Conservation (phyloP, 2,113 vertebrate genomes). For the Acrocephalus arundinaceus region DNA sequence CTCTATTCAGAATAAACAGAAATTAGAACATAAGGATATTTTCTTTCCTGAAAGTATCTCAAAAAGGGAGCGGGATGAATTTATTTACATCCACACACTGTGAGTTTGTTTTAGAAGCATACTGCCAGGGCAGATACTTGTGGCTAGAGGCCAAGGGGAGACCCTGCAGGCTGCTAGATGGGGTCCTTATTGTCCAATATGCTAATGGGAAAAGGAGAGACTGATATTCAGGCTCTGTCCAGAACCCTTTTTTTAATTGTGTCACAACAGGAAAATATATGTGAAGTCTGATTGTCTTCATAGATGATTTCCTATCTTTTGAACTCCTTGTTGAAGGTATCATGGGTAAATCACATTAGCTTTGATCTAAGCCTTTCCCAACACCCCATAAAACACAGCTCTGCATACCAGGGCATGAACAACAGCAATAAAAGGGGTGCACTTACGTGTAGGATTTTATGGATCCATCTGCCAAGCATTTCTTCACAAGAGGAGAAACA, state of each 20-base stretch:
- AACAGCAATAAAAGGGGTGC: not conserved
- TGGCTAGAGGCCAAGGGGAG: not conserved
- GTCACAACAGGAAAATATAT: not conserved
- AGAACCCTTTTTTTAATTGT: not conserved
- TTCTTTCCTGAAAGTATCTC: constrained; percentile 1
- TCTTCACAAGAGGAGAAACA: not conserved
- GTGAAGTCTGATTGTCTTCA: not conserved
- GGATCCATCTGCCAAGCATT: constrained; percentile 26
- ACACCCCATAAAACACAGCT: constrained; percentile 11
- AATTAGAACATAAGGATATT: constrained; percentile 44
- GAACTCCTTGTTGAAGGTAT: not conserved
- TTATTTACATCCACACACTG: not conserved
- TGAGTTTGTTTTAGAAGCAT: not conserved
- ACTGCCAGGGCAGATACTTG: not conserved
- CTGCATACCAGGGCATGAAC: not conserved
- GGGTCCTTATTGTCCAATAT: not conserved
- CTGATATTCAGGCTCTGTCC: not conserved
- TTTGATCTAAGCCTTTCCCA: constrained; percentile 7
- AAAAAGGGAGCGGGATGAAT: not conserved
- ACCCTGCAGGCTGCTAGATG: not conserved
- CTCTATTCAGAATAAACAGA: constrained; percentile 68
- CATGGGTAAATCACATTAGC: not conserved
- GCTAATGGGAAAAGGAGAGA: not conserved
- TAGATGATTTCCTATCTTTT: not conserved
- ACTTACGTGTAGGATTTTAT: constrained; percentile 2